Percentiles rank a stretch among this genome's conserved stretches.
phyloP scores from a whole-genome alignment of 2,888 invertebrate genomes.

The Torymus auratus region DNA sequence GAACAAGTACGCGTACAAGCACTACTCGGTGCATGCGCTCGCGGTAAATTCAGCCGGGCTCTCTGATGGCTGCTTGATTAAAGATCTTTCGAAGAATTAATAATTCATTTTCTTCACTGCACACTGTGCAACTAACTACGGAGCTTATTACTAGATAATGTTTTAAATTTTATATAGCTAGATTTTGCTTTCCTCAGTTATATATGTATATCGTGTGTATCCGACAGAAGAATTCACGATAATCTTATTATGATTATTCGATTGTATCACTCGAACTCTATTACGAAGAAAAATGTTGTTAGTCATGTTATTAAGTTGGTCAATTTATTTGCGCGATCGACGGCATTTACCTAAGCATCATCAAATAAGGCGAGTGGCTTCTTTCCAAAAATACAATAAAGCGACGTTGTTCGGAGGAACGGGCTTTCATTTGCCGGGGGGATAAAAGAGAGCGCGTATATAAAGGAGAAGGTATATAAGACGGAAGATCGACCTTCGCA shows the following conservation, averaged over 20 bases:
- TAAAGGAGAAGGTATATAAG: too few relatives aligned
- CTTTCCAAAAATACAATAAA: constrained; percentile 7
- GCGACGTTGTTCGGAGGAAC: neutral
- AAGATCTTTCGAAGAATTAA: neutral
- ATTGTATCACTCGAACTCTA: too few relatives aligned
- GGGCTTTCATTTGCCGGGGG: constrained; percentile 7
- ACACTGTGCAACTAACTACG: too few relatives aligned
- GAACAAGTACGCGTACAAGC: constrained; percentile 10
- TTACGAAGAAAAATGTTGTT: too few relatives aligned
- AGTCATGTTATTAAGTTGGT: too few relatives aligned
- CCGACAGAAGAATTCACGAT: too few relatives aligned
- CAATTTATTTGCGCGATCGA: too few relatives aligned
- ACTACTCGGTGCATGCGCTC: neutral
- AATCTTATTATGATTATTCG: too few relatives aligned
- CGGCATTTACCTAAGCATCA: constrained; percentile 6
- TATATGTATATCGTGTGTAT: too few relatives aligned
- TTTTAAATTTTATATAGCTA: too few relatives aligned
- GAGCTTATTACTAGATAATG: too few relatives aligned
- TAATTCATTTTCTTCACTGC: neutral
- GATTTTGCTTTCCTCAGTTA: too few relatives aligned
- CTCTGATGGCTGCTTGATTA: constrained; percentile 14
- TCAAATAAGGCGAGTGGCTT: neutral
- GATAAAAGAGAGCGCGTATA: neutral
- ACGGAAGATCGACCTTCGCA: neutral
- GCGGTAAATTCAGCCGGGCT: constrained; percentile 23